phyloP scores from a whole-genome alignment of 1,140 invertebrate species.

The Heliconius hermathena region DNA sequence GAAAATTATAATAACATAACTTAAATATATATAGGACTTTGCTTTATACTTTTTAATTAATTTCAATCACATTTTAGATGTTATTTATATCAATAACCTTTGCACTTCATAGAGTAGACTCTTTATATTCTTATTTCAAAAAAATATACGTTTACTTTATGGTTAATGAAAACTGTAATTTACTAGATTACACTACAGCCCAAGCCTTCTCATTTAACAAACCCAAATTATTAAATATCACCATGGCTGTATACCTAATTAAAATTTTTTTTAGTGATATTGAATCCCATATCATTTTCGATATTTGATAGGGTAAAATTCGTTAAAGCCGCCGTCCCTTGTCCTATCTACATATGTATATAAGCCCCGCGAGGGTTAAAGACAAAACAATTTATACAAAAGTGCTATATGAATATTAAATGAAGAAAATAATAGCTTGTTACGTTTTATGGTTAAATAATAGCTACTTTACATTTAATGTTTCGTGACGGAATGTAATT shows the following conservation, averaged over 20 bases:
- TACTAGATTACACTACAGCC: background rate
- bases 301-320: constrained; percentile 2
- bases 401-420: background rate
- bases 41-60: too few species aligned
- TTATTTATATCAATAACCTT: too few species aligned
- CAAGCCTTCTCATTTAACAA: background rate
- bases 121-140: too few species aligned
- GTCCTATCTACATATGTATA: background rate
- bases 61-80: too few species aligned
- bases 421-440: background rate
- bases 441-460: background rate
- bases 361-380: background rate
- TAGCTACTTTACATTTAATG: background rate
- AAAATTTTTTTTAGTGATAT: background rate
- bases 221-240: background rate
- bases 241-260: background rate
- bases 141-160: too few species aligned
- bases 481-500: background rate
- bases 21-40: too few species aligned
- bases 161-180: background rate
- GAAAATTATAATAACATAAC: too few species aligned
- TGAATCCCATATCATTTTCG: background rate
- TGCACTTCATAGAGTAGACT: too few species aligned
- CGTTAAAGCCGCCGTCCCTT: background rate
- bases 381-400: background rate